Conservation (phyloP, 2,113 vertebrate species). For the Benitochromis conjunctus region DNA sequence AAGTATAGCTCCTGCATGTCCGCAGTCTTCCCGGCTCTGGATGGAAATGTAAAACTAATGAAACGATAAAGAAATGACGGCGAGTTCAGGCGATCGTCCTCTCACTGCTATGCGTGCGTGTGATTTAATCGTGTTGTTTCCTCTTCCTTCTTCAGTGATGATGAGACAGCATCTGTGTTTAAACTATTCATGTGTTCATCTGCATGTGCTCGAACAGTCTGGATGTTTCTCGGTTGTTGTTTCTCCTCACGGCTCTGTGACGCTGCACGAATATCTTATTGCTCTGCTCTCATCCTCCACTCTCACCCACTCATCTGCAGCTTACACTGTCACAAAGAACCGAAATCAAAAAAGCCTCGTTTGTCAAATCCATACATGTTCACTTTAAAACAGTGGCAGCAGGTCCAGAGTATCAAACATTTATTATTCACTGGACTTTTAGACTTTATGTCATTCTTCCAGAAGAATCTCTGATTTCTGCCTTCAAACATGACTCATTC, state of each 20-base stretch:
- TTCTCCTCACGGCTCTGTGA: slow-evolving; percentile 5
- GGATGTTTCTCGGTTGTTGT: background rate
- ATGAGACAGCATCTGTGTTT: background rate
- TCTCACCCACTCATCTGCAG: slow-evolving; percentile 17
- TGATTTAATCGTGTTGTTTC: accelerated
- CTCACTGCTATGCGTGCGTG: background rate
- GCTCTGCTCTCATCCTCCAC: background rate
- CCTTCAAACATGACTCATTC: background rate
- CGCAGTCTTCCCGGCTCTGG: background rate
- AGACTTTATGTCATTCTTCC: background rate
- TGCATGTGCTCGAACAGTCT: background rate
- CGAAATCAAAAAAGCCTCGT: background rate
- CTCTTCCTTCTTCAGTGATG: background rate
- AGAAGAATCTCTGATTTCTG: background rate
- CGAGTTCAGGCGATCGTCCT: background rate
- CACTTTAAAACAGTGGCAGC: background rate
- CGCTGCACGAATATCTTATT: background rate
- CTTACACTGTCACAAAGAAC: slow-evolving; percentile 38
- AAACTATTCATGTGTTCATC: accelerated
- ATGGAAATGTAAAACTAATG: slow-evolving; percentile 31
- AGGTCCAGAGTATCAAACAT: background rate
- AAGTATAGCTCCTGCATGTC: slow-evolving; percentile 14
- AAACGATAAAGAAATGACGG: background rate
- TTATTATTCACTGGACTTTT: background rate
- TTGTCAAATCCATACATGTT: background rate